phyloP scores from a whole-genome alignment of 2,113 vertebrate genomes.

The Sminthopsis crassicaudata region DNA sequence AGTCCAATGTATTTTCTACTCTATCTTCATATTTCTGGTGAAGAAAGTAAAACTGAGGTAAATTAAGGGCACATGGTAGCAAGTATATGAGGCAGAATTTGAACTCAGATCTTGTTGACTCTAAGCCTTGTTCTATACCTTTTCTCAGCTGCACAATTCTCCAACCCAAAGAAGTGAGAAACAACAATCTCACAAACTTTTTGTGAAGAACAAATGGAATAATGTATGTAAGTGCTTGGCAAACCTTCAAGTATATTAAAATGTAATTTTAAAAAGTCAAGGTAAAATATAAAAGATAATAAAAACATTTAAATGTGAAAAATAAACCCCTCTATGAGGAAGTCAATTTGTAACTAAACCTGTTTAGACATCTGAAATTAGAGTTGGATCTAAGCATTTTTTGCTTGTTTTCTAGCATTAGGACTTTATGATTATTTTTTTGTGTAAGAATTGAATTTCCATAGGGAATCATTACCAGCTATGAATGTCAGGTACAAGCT shows the following conservation, averaged over 20 bases:
- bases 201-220: not conserved
- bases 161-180: not conserved
- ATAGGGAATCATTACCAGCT: not conserved
- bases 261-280: not conserved
- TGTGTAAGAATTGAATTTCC: not conserved
- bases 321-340: no score
- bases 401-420: not conserved
- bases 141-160: not conserved
- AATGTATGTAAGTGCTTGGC: not conserved
- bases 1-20: not conserved
- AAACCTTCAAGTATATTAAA: not conserved
- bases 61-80: not conserved
- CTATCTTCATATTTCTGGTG: not conserved
- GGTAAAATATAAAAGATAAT: not conserved
- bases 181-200: not conserved
- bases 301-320: no score
- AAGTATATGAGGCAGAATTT: not conserved
- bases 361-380: not conserved
- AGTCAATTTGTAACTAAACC: not conserved
- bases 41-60: not conserved
- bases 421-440: not conserved
- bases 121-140: not conserved
- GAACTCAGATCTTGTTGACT: not conserved
- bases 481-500: not conserved
- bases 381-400: no score